A percentile compares a stretch with the other conserved stretches of the same genome.
Conservation (phyloP, 2,113 vertebrate genomes). For the Eulemur macaco region DNA sequence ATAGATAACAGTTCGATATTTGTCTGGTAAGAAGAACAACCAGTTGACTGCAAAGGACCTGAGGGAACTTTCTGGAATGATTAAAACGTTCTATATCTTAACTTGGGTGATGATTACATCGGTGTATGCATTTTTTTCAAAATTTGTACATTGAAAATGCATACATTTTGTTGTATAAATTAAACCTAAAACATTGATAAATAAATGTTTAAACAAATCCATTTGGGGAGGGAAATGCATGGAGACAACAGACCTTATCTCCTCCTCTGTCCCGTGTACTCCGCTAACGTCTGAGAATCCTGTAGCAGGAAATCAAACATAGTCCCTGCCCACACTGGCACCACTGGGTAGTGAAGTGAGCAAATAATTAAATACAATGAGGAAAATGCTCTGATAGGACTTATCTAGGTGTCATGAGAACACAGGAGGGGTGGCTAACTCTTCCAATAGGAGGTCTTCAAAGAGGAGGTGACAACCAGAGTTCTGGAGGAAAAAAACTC, state of each 20-base stretch:
- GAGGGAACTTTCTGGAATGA: background rate
- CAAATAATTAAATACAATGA: background rate
- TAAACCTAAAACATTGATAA: background rate
- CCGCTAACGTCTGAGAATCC: background rate
- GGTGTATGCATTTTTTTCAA: background rate
- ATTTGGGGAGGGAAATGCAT: background rate
- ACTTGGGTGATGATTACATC: background rate
- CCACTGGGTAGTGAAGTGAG: background rate
- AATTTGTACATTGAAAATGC: background rate
- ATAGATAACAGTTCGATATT: background rate
- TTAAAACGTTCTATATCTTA: background rate
- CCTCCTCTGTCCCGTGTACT: background rate
- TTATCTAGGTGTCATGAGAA: background rate
- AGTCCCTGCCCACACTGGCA: background rate
- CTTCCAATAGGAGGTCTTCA: background rate
- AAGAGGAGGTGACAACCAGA: background rate
- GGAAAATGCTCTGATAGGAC: background rate
- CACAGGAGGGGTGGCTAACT: background rate
- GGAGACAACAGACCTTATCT: background rate
- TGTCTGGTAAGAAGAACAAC: background rate
- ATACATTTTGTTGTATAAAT: background rate
- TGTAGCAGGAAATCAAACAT: background rate
- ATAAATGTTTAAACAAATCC: background rate
- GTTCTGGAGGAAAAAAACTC: background rate
- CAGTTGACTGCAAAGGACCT: background rate